A percentile compares a stretch with the other conserved stretches of the same genome.
Evolutionary conservation across 2,888 invertebrate species (phyloP).

Genomic region (Drosophila peninsularis): DNA sequence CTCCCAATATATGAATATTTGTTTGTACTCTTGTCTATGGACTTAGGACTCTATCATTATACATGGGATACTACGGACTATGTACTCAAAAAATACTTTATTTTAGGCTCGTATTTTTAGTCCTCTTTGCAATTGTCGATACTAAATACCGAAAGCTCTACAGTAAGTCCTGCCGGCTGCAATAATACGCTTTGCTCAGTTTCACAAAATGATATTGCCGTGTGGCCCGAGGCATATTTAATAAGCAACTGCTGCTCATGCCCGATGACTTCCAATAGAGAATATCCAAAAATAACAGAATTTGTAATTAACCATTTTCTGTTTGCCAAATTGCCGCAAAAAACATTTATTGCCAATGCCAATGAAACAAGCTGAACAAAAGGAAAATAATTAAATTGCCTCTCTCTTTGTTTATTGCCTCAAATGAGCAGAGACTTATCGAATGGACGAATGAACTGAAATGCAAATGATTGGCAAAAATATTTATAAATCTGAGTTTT

Average conservation of each 20-base stretch:
- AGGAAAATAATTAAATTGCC: conserved; percentile 22
- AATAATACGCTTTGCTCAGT: neutral
- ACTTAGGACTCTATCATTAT: too few relatives aligned
- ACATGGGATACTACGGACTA: too few relatives aligned
- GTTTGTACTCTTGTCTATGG: too few relatives aligned
- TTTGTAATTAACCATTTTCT: conserved; percentile 22
- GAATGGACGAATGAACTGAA: conserved; percentile 16
- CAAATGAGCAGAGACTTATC: conserved; percentile 48
- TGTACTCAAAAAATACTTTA: too few relatives aligned
- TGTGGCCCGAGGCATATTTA: neutral
- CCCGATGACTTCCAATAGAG: neutral
- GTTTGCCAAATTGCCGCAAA: conserved; percentile 59
- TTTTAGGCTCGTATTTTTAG: too few relatives aligned
- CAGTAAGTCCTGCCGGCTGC: too few relatives aligned
- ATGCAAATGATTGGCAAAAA: conserved; percentile 11
- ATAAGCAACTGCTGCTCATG: neutral
- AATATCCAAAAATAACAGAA: neutral
- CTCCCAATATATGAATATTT: too few relatives aligned
- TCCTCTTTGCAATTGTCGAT: too few relatives aligned
- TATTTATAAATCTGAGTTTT: neutral
- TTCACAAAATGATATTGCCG: neutral
- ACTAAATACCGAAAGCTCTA: neutral
- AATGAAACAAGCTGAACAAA: conserved; percentile 15
- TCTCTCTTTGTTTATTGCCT: conserved; percentile 14
- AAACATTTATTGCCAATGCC: conserved; percentile 37